phyloP scores from a whole-genome alignment of 1,140 invertebrate genomes.

The Drosophila asahinai region DNA sequence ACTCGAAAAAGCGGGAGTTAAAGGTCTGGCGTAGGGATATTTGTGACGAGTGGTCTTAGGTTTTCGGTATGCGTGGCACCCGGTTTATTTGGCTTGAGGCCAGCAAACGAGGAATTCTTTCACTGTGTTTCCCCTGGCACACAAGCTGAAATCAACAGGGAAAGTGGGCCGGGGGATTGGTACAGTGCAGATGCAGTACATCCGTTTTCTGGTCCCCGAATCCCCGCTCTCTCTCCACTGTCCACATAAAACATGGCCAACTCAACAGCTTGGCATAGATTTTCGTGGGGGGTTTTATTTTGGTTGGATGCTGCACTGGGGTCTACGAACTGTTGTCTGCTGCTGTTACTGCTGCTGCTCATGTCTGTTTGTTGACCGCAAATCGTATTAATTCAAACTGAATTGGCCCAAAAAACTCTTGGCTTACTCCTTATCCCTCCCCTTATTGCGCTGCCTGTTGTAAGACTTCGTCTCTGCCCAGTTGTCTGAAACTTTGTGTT shows the following conservation, averaged over 20 bases:
- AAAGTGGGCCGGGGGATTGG: conserved; percentile 1
- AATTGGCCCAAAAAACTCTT: conserved; percentile 16
- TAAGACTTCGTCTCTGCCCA: conserved; percentile 8
- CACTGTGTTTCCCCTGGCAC: conserved; percentile 28
- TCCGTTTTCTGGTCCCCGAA: conserved; percentile 23
- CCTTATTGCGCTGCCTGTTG: neutral
- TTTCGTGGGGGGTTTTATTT: conserved; percentile 23
- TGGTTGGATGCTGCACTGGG: conserved; percentile 20
- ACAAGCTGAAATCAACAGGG: conserved; percentile 33
- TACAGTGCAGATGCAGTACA: conserved; percentile 46
- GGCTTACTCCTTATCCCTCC: neutral
- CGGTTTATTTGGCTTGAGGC: conserved; percentile 35
- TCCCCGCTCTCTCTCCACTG: neutral
- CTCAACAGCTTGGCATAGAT: conserved; percentile 51
- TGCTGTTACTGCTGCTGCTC: conserved; percentile 6
- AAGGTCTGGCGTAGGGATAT: conserved; percentile 21
- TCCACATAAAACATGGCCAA: conserved; percentile 21
- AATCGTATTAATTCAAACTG: conserved; percentile 46
- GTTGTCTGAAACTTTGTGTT: conserved; percentile 19
- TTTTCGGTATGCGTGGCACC: conserved; percentile 28
- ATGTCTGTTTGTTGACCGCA: conserved; percentile 43
- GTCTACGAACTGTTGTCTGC: conserved; percentile 49
- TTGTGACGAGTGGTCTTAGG: conserved; percentile 36
- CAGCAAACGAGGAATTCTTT: conserved; percentile 35
- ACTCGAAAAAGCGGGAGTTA: conserved; percentile 18